phyloP scores from a whole-genome alignment of 2,888 invertebrate genomes.

The Sinotaia quadrata region DNA sequence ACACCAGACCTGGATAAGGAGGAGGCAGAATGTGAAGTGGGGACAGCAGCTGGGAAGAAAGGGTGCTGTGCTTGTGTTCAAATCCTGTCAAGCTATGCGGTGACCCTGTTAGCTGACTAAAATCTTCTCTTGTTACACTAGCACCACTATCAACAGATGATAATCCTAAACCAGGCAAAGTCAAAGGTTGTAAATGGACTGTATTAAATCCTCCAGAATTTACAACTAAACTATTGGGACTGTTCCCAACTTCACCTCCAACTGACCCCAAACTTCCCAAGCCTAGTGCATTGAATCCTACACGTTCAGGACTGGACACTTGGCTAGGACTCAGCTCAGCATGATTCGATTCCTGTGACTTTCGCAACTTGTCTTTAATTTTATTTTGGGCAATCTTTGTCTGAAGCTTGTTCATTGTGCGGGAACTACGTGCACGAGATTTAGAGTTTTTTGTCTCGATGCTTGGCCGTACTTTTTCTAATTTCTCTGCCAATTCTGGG shows the following conservation, averaged over 20 bases:
- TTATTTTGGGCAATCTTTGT: constrained; percentile 72
- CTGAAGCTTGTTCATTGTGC: constrained; percentile 71
- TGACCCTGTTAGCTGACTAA: not conserved
- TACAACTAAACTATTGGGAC: not conserved
- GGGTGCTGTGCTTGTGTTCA: not conserved
- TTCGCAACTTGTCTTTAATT: constrained; percentile 70
- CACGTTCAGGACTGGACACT: constrained; percentile 35
- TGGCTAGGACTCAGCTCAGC: constrained; percentile 40
- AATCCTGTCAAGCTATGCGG: not conserved
- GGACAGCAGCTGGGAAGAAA: constrained; percentile 1
- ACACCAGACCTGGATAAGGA: constrained; percentile 38
- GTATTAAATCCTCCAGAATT: not conserved
- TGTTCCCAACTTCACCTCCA: constrained; percentile 12
- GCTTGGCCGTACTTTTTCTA: constrained; percentile 63
- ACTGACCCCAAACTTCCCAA: constrained; percentile 6
- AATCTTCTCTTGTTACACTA: not conserved
- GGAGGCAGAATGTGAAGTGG: constrained; percentile 31
- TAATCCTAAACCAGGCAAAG: constrained; percentile 11
- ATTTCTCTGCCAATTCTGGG: constrained; percentile 69
- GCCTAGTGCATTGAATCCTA: not conserved
- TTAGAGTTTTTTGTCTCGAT: constrained; percentile 46
- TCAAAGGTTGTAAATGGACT: constrained; percentile 1
- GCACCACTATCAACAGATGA: not conserved
- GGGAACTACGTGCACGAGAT: constrained; percentile 55
- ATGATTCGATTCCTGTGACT: constrained; percentile 39